Evolutionary conservation across 2,888 invertebrate genomes (phyloP).

Genomic region (Gari tellinella): DNA sequence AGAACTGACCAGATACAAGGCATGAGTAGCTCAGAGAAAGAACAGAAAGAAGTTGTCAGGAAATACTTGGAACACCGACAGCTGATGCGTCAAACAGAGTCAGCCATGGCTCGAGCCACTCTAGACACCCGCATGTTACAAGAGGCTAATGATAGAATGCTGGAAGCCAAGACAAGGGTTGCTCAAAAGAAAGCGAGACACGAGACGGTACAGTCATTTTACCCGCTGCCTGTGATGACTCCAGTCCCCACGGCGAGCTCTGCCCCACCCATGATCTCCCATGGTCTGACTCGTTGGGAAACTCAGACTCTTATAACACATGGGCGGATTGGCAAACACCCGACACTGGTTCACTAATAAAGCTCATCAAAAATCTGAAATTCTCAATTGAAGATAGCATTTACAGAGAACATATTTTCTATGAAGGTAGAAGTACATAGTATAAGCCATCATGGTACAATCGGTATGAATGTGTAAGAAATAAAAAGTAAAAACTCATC

Average conservation of each 20-base stretch:
- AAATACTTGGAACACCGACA: constrained; percentile 82
- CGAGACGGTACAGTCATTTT: constrained; percentile 74
- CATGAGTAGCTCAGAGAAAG: constrained; percentile 65
- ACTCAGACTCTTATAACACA: constrained; percentile 61
- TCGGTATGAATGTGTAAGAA: too few species aligned
- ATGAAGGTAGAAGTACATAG: too few species aligned
- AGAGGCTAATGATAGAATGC: constrained; percentile 80
- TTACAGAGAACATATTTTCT: too few species aligned
- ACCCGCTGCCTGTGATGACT: constrained; percentile 72
- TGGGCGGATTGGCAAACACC: constrained; percentile 73
- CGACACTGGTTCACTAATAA: constrained; percentile 60
- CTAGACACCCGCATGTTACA: constrained; percentile 80
- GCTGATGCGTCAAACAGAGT: constrained; percentile 81
- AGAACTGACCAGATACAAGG: constrained; percentile 65
- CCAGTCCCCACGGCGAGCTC: constrained; percentile 56
- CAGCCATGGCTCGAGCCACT: constrained; percentile 77
- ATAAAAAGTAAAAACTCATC: too few species aligned
- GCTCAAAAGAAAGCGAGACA: constrained; percentile 76
- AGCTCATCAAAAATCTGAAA: too few species aligned
- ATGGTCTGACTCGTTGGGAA: constrained; percentile 69
- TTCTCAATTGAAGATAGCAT: too few species aligned
- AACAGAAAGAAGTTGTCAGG: constrained; percentile 80
- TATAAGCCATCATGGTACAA: too few species aligned
- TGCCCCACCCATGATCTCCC: constrained; percentile 57
- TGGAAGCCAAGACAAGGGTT: constrained; percentile 77